Evolutionary conservation across 2,113 vertebrate genomes (phyloP).

Genomic region (Macquaria australasica): DNA sequence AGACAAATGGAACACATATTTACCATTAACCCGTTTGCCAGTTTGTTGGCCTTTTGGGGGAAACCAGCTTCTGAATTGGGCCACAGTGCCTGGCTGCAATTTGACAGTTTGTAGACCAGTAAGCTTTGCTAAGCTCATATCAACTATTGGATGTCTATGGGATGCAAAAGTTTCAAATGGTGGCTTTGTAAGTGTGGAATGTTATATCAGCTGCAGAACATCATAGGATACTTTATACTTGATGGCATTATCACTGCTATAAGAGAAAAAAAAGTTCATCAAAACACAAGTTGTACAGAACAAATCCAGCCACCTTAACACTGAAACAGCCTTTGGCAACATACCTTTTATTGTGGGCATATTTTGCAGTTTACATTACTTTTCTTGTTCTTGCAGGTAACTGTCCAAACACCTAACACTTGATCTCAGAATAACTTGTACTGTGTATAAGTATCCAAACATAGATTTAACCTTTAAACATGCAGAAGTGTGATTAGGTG

Average conservation of each 20-base stretch:
- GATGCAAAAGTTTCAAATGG: too few relatives aligned
- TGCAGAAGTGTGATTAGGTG: slow-evolving; percentile 29
- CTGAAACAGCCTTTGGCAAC: background rate
- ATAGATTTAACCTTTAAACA: slow-evolving; percentile 22
- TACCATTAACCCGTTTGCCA: too few relatives aligned
- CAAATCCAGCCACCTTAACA: background rate
- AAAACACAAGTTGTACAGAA: background rate
- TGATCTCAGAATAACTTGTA: slow-evolving; percentile 2
- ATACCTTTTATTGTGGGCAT: background rate
- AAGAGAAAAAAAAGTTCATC: background rate
- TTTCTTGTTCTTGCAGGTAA: background rate
- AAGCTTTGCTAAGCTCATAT: too few relatives aligned
- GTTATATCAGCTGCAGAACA: too few relatives aligned
- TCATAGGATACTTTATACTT: too few relatives aligned
- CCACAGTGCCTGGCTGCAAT: background rate
- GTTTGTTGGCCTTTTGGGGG: background rate
- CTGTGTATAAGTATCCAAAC: slow-evolving; percentile 34
- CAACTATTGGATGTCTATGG: too few relatives aligned
- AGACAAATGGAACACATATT: too few relatives aligned
- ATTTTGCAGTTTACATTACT: background rate
- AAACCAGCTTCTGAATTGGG: background rate
- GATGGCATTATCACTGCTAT: background rate
- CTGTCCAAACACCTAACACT: background rate
- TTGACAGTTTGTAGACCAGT: too few relatives aligned
- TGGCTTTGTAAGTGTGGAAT: too few relatives aligned